Base-by-base conservation (phyloP, 1,140 invertebrate species). In the Drosophila melanica region DNA sequence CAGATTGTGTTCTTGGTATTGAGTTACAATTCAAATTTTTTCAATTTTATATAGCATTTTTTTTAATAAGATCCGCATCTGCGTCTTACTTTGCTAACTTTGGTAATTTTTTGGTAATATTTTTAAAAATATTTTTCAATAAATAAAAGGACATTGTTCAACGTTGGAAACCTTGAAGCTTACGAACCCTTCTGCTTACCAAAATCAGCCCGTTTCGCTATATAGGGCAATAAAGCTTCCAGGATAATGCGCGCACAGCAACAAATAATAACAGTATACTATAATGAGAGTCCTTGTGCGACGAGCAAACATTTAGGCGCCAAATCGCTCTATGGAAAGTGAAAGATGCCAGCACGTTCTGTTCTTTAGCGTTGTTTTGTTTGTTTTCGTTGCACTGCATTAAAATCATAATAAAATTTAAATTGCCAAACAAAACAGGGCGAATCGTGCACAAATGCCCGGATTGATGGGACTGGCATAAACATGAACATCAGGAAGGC, bases 371-470 rank as follows among this genome's bases (percentile, higher is more conserved):
- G 11, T 30, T 14, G 16, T 30, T 44, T 55, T 77, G 81, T 84
- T 84, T 82, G 58, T 65, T 84, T 79, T 48, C 44, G 53, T 81
- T 69, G 57, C 51, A 50, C 59, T 57, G 72, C 75, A 72, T 81
- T 79, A 77, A 87, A 86, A 89, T 82, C 65, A 73, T 72, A 86
- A 86, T 89, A 89, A 86, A 87, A 86, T 87, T 82, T 79, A 82
- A 82, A 86, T 89, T 79, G 82, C 84, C 71, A 67, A 69, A 57
- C 64, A 71, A 64, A 54, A 45, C 58, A 48, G n/a, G 37, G 53
- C 35, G 58, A 44, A 47, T 79, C 78, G 75, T 78, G 81, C 76
- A 59, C 75, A 70, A 63, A 81, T 75, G 75, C 48, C 35, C 65
- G 20, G 58, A 66, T 50, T 51, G 58, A 63, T 54, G 62, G n/a